phyloP scores from a whole-genome alignment of 2,113 vertebrate genomes.

The Ochotona princeps region DNA sequence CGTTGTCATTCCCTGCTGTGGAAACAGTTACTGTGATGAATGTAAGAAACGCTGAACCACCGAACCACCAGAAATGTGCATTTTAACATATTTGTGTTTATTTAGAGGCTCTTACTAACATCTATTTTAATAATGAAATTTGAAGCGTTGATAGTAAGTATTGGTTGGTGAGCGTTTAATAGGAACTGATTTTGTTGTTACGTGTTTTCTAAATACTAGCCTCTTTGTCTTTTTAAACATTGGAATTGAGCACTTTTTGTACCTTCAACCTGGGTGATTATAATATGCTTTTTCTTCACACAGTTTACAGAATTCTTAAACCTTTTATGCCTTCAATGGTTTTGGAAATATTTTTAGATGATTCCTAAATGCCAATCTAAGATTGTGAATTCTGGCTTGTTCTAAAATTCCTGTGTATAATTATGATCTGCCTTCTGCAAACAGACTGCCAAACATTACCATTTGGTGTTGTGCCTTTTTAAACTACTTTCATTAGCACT shows the following conservation, averaged over 20 bases:
- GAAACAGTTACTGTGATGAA: slow-evolving; percentile 99
- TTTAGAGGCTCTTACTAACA: not conserved
- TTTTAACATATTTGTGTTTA: slow-evolving; percentile 1
- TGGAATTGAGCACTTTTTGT: not conserved
- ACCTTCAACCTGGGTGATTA: not conserved
- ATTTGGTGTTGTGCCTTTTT: not conserved
- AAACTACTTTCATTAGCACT: not conserved
- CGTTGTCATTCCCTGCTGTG: slow-evolving; percentile 98
- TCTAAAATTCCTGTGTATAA: not conserved
- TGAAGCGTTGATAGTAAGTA: not conserved
- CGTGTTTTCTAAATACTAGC: not conserved
- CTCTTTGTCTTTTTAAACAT: not conserved
- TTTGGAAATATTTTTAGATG: slow-evolving; percentile 7
- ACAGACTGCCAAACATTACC: not conserved
- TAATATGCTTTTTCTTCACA: slow-evolving; percentile 41
- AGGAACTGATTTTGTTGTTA: not conserved
- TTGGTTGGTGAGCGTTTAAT: not conserved
- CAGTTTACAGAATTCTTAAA: not conserved
- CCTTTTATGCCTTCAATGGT: not conserved
- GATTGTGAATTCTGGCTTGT: slow-evolving; percentile 14
- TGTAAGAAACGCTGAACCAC: slow-evolving; percentile 88
- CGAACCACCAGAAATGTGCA: not conserved
- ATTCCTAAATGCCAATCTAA: not conserved
- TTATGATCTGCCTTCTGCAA: not conserved
- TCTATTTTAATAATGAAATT: slow-evolving; percentile 46